Base-by-base conservation (phyloP, 2,113 vertebrate genomes). In the Epinephelus fuscoguttatus region DNA sequence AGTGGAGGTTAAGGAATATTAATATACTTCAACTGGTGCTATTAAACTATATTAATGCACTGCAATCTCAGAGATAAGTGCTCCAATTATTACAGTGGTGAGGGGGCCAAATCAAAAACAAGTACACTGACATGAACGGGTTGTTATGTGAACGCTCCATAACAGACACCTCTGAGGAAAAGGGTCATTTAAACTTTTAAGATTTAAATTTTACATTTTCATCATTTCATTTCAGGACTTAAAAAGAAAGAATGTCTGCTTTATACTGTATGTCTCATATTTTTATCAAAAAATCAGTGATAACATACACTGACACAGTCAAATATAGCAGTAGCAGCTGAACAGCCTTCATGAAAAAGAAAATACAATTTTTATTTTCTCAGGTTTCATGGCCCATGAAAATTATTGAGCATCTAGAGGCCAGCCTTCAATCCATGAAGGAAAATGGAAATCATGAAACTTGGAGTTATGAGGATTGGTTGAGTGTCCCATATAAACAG, bases 1-100 rank as follows among this genome's bases (percentile, higher is more conserved):
- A 85, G 69, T 37, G 42, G 79, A 90, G 88, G 86, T 91, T 92
- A 92, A 94, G 81, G 78, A 83, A 87, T 89, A 93, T 93, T 92
- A 91, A 93, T 92, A 83, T 87, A 90, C 84, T 90, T 60, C 52
- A 82, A 70, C 66, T 68, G 55, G 3, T 52, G 25, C 30, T 67
- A 52, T 78, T 81, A 82, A 88, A 91, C 45, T 68, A 42, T 75
- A 82, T 88, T 80, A 89, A 89, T 91, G 66, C 45, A 66, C 71
- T 83, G 37, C 14, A 19, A 30, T 0, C 66, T 72, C 25, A 30
- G 25, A 81, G 56, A 82, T 78, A 80, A 86, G 66, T 64, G 55
- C 52, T 85, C 33, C 56, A 70, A 78, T 85, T 73, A 63, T 66
- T 60, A 57, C n/a, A 17, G 40, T 11, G n/a, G 55, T 14, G 47